Percentiles rank a stretch among this genome's conserved stretches.
These are phyloP conservation scores for Hycleus cichorii DNA, from an alignment of 1,140 invertebrate species.

Conservation along the genomic window DNA sequence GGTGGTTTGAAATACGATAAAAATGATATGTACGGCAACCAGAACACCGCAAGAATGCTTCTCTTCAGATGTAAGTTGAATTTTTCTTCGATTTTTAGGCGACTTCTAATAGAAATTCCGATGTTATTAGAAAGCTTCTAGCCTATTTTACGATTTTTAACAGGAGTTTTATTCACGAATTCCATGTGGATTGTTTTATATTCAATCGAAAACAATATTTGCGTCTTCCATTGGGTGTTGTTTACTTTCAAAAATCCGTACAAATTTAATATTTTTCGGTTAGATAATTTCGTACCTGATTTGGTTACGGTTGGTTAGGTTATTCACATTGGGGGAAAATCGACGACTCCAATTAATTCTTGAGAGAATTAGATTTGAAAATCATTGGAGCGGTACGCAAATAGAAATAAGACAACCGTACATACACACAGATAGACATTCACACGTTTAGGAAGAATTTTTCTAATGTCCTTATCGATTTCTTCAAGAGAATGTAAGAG, in stretches of 20 bases:
- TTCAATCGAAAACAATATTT: too few relatives aligned
- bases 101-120: too few relatives aligned
- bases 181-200: neutral
- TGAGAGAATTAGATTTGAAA: constrained; percentile 2
- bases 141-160: too few relatives aligned
- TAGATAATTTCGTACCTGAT: neutral
- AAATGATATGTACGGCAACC: constrained; percentile 13
- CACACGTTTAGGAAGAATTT: neutral
- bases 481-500: constrained; percentile 4
- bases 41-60: constrained; percentile 25
- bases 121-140: too few relatives aligned
- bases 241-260: too few relatives aligned
- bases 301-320: neutral
- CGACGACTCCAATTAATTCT: too few relatives aligned
- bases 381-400: constrained; percentile 9
- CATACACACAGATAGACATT: neutral
- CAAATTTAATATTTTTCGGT: neutral
- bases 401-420: neutral
- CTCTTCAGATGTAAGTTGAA: constrained; percentile 25
- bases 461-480: constrained; percentile 2
- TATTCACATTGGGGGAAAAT: too few relatives aligned
- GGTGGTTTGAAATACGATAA: neutral
- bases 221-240: too few relatives aligned
- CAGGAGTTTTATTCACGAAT: too few relatives aligned
- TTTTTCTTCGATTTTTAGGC: too few relatives aligned